A percentile compares a stretch with the other conserved stretches of the same genome.
Conservation (phyloP, 1,140 invertebrate genomes). For the Lucilia sericata region DNA sequence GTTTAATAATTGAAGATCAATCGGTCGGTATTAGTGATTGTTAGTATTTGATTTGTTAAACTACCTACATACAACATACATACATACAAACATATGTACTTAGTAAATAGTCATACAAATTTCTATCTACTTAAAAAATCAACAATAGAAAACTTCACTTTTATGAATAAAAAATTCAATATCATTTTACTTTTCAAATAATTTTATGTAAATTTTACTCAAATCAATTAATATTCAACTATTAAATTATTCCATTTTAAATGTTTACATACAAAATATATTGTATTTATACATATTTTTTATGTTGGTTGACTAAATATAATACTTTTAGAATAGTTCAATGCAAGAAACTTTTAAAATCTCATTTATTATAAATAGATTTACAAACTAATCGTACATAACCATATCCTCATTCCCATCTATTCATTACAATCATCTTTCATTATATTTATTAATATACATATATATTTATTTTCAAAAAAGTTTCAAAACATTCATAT, state of each 20-base stretch:
- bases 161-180: no score
- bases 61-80: no score
- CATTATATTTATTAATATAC: no score
- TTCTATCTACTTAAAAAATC: not conserved
- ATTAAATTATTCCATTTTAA: not conserved
- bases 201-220: not conserved
- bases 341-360: not conserved
- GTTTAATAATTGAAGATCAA: not conserved
- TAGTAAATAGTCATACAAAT: not conserved
- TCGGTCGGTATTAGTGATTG: not conserved
- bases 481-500: no score
- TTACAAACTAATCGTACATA: no score
- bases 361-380: not conserved
- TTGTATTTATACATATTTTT: not conserved
- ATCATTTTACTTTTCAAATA: not conserved
- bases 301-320: not conserved
- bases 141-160: not conserved
- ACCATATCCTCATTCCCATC: not conserved
- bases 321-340: conserved; percentile 5
- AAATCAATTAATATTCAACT: not conserved
- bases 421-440: not conserved
- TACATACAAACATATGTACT: not conserved
- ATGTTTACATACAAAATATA: not conserved
- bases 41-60: not conserved
- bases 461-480: no score